These are phyloP conservation scores for Polyploca ridens DNA, from an alignment of 2,888 invertebrate species.

Conservation along the genomic window DNA sequence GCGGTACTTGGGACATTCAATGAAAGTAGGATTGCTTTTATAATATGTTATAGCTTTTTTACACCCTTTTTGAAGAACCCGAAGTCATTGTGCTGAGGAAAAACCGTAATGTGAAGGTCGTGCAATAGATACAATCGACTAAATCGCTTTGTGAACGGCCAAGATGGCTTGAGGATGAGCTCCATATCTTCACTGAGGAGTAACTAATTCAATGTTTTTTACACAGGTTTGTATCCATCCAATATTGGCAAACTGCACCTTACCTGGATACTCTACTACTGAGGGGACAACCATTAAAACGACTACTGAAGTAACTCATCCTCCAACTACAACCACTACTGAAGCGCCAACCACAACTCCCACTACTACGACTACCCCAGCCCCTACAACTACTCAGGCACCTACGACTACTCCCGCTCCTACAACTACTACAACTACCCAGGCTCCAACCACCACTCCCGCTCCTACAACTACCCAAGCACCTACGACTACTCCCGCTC, in stretches of 20 bases:
- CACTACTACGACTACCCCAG: conserved; percentile 14
- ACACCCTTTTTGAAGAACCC: no score
- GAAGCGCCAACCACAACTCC: conserved; percentile 11
- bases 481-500: conserved; percentile 23
- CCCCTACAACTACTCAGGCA: conserved; percentile 9
- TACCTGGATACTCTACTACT: conserved; percentile 39
- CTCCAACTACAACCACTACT: conserved; percentile 14
- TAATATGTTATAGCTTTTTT: no score
- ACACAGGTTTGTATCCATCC: conserved; percentile 57
- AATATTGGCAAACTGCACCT: conserved; percentile 40
- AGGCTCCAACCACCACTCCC: conserved; percentile 2
- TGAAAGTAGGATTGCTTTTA: no score
- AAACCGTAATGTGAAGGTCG: no score
- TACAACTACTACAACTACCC: conserved; percentile 17
- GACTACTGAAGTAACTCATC: conserved; percentile 16
- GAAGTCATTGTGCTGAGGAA: no score
- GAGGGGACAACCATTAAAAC: no score
- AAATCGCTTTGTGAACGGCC: no score
- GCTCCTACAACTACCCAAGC: conserved; percentile 16
- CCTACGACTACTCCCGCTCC: conserved; percentile 18
- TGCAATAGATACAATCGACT: no score
- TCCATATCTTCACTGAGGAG: not conserved
- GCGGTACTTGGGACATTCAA: no score
- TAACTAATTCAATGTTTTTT: conserved; percentile 3
- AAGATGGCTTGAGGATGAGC: not conserved